These are phyloP conservation scores for Ditylenchus weischeri DNA, from an alignment of 2,888 invertebrate species.

Conservation along the genomic window DNA sequence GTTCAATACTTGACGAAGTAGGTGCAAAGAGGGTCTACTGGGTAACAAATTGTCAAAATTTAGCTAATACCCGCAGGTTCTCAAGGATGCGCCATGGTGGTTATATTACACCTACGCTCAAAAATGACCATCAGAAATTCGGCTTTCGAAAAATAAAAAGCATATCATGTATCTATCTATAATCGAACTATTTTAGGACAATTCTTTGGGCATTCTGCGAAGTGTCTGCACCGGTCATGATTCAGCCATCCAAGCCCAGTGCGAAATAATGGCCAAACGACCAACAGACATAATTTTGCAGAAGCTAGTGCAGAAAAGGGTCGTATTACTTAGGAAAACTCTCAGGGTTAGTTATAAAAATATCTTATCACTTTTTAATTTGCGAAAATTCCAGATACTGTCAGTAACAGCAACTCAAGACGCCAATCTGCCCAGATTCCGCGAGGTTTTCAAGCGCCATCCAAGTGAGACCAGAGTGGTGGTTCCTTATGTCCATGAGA, in stretches of 20 bases:
- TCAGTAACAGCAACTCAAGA: constrained; percentile 35
- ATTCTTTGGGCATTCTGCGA: constrained; percentile 39
- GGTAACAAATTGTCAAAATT: too few relatives aligned
- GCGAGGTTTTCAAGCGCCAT: constrained; percentile 8
- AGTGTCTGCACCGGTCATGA: constrained; percentile 40
- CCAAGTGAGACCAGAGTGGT: neutral
- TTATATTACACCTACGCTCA: too few relatives aligned
- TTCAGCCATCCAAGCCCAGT: constrained; percentile 36
- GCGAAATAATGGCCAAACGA: constrained; percentile 22
- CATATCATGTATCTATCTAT: too few relatives aligned
- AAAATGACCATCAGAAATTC: too few relatives aligned
- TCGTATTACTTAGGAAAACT: constrained; percentile 44
- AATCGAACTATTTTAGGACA: constrained; percentile 36
- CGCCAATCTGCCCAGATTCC: constrained; percentile 33
- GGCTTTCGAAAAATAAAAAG: too few relatives aligned
- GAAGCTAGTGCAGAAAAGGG: constrained; percentile 42
- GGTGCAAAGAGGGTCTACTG: too few relatives aligned
- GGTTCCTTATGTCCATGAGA: constrained; percentile 9
- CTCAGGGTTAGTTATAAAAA: constrained; percentile 32
- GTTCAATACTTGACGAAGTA: too few relatives aligned
- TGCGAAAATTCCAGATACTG: constrained; percentile 27
- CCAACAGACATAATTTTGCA: constrained; percentile 36
- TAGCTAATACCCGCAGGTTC: too few relatives aligned
- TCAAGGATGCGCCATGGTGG: too few relatives aligned
- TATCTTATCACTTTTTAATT: neutral